Evolutionary conservation across 2,797 vertebrate species (phyloP).

Genomic region (Anguilla megastoma): DNA sequence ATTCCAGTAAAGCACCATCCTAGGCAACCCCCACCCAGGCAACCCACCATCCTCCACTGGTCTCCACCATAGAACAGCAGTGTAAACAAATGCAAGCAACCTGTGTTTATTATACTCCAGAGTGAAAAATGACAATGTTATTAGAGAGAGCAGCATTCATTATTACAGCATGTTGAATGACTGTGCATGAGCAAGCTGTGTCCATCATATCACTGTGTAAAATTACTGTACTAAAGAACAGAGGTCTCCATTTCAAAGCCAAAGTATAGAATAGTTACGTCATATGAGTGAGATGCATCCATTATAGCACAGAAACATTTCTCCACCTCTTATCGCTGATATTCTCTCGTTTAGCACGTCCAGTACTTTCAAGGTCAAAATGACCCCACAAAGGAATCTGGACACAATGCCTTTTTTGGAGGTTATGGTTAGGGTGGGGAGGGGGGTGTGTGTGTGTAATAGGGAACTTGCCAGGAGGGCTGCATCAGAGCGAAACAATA

Average conservation of each 20-base stretch:
- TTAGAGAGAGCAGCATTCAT: not conserved
- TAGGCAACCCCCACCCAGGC: not conserved
- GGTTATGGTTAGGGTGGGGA: not conserved
- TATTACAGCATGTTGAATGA: not conserved
- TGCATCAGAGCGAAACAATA: not conserved
- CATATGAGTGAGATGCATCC: conserved; percentile 11
- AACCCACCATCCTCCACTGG: not conserved
- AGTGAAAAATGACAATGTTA: not conserved
- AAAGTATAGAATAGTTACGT: conserved; percentile 34
- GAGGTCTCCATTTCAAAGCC: conserved; percentile 25
- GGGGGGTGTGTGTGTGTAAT: not conserved
- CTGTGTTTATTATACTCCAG: not conserved
- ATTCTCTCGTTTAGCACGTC: conserved; percentile 60
- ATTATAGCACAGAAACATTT: not conserved
- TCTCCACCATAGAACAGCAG: not conserved
- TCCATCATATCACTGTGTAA: not conserved
- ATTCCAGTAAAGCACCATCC: not conserved
- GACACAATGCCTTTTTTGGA: conserved; percentile 16
- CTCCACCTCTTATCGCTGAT: conserved; percentile 51
- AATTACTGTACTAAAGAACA: conserved; percentile 19
- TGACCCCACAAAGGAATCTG: conserved; percentile 32
- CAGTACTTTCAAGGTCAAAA: conserved; percentile 68
- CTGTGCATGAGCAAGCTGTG: not conserved
- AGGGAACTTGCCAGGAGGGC: not conserved
- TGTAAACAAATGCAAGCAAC: not conserved